Base-by-base conservation (phyloP, 2,888 invertebrate genomes). In the Elgonia sp. region DNA sequence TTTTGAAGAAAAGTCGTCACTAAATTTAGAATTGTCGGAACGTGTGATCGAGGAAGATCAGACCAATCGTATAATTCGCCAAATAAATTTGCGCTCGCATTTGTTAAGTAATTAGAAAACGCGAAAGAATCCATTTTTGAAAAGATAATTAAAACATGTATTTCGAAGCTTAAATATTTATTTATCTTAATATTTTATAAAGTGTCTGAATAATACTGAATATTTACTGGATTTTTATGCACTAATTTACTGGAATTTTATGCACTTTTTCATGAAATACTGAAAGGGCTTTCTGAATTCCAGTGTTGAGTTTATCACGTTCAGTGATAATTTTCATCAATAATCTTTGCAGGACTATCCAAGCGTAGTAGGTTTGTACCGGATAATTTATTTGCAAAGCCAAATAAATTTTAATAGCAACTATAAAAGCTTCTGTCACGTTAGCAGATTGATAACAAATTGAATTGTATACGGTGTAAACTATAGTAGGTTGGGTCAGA, bases 31-130 rank as follows among this genome's bases (percentile, higher is more conserved):
- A 53, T 53, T n/a, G 6, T 53, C n/a, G 53, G n/a, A n/a, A 69
- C 67, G n/a, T 46, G 67, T 14, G 67, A 69, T 46, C 89, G 73
- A 63, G 89, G 80, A 62, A 89, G 81, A 40, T 86, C 82, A 42
- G 53, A 62, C 57, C 70, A 87, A 67, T 65, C 72, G 69, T 87
- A 77, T 50, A 89, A 65, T 63, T 84, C 63, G n/a, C 76, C 50
- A 29, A 39, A 79, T 8, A 76, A 20, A 62, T 63, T 29, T 50
- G 76, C 76, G 53, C 29, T 46, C n/a, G 46, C 9, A 53, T 76
- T 62, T 62, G 63, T 63, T 50, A 50, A 50, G 63, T 29, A 63
- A 16, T 29, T 4, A n/a, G 37, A 70, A 70, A 16, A 70, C 3
- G 14, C 14, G 5, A 50, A 50, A 50, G 7, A 10, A 14, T 50